Evolutionary conservation across 2,113 vertebrate species (phyloP).

Genomic region (pig (Sus scrofa)): T2T-Sscrofa CM000819.6:47383501-47384000

Average conservation of each 20-base stretch:
- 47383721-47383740: neutral
- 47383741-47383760: neutral
- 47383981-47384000: rapidly evolving
- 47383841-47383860: neutral
- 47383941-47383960: neutral
- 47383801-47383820: neutral
- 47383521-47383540: too few relatives aligned
- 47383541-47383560: too few relatives aligned
- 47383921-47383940: neutral
- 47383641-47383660: neutral
- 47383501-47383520: too few relatives aligned
- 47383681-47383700: neutral
- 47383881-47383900: neutral
- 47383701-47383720: constrained; percentile 18
- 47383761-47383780: neutral
- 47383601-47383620: neutral
- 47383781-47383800: constrained; percentile 11
- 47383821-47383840: neutral
- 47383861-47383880: neutral
- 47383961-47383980: neutral
- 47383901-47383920: neutral
- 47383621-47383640: neutral
- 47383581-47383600: neutral
- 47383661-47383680: constrained; percentile 19
- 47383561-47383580: too few relatives aligned